Evolutionary conservation across 1,140 invertebrate genomes (phyloP).

Genomic region (Littorina saxatilis): DNA sequence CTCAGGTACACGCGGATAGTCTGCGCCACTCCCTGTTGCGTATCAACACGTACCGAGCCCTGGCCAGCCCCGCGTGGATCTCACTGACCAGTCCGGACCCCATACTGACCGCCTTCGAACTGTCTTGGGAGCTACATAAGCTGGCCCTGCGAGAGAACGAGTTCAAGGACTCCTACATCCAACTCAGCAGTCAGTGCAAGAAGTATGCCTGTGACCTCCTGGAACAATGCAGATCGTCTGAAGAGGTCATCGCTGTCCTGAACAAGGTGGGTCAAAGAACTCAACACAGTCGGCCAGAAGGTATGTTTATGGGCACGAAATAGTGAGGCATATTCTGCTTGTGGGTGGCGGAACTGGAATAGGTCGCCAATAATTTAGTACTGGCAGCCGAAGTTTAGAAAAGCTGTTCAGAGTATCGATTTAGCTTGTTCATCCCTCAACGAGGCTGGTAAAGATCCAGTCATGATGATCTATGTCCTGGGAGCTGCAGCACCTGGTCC

Average conservation of each 20-base stretch:
- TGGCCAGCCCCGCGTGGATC: slow-evolving; percentile 79
- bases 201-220: slow-evolving; percentile 73
- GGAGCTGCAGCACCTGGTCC: slow-evolving; percentile 76
- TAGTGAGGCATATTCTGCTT: no score
- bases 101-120: slow-evolving; percentile 81
- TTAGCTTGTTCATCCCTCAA: no score
- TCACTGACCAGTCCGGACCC: slow-evolving; percentile 82
- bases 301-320: no score
- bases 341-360: no score
- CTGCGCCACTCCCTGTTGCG: slow-evolving; percentile 71
- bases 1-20: slow-evolving; percentile 44
- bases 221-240: slow-evolving; percentile 73
- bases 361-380: no score
- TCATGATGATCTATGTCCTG: no score
- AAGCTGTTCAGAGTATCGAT: no score
- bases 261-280: slow-evolving; percentile 58
- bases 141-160: slow-evolving; percentile 77
- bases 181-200: slow-evolving; percentile 78
- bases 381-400: no score
- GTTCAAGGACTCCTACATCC: slow-evolving; percentile 79
- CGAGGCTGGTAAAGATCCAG: no score
- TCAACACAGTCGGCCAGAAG: no score
- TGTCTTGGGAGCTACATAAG: slow-evolving; percentile 79
- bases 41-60: slow-evolving; percentile 74
- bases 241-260: slow-evolving; percentile 74